Evolutionary conservation across 2,888 invertebrate species (phyloP), one percentile per base, ranked within the genome.

Genomic region (Archips xylosteana): DNA sequence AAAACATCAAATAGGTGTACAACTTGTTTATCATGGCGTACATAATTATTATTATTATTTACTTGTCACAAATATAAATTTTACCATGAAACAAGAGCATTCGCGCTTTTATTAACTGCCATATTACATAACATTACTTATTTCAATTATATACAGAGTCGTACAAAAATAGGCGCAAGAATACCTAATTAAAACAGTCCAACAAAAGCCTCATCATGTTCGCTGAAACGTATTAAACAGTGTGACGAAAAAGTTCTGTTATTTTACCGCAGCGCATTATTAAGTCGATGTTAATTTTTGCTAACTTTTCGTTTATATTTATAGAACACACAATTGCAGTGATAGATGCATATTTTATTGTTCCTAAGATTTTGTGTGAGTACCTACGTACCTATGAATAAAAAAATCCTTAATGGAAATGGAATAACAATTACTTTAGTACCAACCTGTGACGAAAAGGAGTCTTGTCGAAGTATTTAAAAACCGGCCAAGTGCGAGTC

Each of bases 101-200:
- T 9, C 4, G 51, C 51, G 51, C 15, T 54, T 54, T 54, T 23
- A 15, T n/a, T 23, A 8, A 54, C 9, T 15, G 9, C 2, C 15
- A 15, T 54, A n/a, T 49, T 36, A 36, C 2, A 36, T 36, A 2
- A 36, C 36, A 23, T 5, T 2, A 3, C 36, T 39, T 39, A 39
- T 39, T 5, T 39, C 23, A 23, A 23, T 23, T 23, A 23, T 23
- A 23, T 54, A 2, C 51, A 23, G 15, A 54, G 6, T 8, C 51
- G 3, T 15, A 15, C 15, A 54, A 54, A 15, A 54, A 49, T 15
- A 49, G 49, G n/a, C 4, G 8, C 49, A 54, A 23, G 15, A 54
- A 54, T 54, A 39, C 39, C 39, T 39, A 23, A 54, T 54, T 54
- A 54, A 49, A 49, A 54, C 92, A 75, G 51, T 54, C 51, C 51